A percentile compares a stretch with the other conserved stretches of the same genome.
These are phyloP conservation scores for Toxotes jaculatrix DNA, from an alignment of 2,113 vertebrate genomes.

Conservation along the genomic window DNA sequence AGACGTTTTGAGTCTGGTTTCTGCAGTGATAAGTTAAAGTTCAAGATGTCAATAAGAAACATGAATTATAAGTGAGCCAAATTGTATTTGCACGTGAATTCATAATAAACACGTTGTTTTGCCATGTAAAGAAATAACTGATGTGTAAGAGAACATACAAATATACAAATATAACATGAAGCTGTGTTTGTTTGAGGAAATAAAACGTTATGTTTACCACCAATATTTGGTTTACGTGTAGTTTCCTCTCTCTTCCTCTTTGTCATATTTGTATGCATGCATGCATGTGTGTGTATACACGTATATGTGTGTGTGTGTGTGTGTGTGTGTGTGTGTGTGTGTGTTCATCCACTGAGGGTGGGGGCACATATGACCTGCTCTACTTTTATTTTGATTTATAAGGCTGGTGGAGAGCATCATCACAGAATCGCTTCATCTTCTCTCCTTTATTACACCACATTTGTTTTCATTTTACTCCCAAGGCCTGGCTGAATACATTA, in stretches of 20 bases:
- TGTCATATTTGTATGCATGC: constrained; percentile 30
- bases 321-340: background rate
- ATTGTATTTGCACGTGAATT: background rate
- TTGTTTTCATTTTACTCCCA: constrained; percentile 86
- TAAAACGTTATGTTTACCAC: background rate
- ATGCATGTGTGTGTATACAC: constrained; percentile 3
- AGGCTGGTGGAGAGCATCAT: constrained; percentile 78
- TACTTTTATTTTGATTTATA: constrained; percentile 85
- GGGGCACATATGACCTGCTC: constrained; percentile 74
- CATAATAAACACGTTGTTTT: constrained; percentile 1
- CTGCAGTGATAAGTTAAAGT: background rate
- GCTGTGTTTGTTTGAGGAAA: background rate
- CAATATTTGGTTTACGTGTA: constrained; percentile 18
- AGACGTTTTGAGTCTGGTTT: background rate
- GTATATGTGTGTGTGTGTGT: background rate
- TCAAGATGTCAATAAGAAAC: background rate
- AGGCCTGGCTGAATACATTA: constrained; percentile 84
- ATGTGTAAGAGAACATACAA: background rate
- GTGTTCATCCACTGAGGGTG: constrained; percentile 36
- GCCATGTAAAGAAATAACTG: background rate
- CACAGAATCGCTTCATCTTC: constrained; percentile 84
- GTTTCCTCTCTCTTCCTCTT: constrained; percentile 14
- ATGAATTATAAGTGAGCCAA: fast-evolving
- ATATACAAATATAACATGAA: background rate
- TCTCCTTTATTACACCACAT: constrained; percentile 84